Evolutionary conservation across 35 echinoderm and acorn worm species (phyloP).

Genomic region (Diadema setosum): DNA sequence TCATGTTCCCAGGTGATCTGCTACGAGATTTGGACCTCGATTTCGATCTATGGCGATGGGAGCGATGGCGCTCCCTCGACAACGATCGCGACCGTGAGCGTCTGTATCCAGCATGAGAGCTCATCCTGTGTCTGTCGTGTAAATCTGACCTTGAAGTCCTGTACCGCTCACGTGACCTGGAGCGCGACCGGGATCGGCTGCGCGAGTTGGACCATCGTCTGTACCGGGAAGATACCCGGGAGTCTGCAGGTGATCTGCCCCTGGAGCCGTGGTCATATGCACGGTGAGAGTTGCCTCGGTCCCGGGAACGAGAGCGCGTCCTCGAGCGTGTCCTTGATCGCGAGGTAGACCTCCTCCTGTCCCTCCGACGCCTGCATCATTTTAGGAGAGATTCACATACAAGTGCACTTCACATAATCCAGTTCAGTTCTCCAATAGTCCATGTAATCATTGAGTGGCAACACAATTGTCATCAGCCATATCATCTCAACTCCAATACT

Average conservation of each 20-base stretch:
- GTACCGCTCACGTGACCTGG: conserved; percentile 34
- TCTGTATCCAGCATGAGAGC: neutral
- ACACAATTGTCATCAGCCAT: neutral
- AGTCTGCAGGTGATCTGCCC: neutral
- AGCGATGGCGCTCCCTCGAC: neutral
- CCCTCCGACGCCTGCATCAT: neutral
- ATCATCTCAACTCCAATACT: no score
- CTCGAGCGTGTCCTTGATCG: conserved; percentile 13
- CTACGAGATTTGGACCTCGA: conserved; percentile 6
- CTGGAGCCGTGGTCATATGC: neutral
- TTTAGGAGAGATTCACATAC: neutral
- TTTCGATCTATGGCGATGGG: conserved; percentile 32
- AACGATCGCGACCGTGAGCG: conserved; percentile 37
- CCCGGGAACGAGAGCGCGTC: neutral
- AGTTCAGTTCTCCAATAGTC: neutral
- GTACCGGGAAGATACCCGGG: neutral
- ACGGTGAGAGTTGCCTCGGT: neutral
- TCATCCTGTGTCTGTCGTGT: neutral
- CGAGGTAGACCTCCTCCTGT: conserved; percentile 24
- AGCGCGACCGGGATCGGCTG: conserved; percentile 38
- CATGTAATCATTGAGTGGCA: neutral
- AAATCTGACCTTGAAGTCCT: conserved; percentile 37
- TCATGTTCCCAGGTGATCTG: neutral
- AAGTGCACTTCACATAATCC: neutral
- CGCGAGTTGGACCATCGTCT: neutral